These are phyloP conservation scores for Allygus modestus DNA, from an alignment of 2,888 invertebrate genomes.

Conservation along the genomic window DNA sequence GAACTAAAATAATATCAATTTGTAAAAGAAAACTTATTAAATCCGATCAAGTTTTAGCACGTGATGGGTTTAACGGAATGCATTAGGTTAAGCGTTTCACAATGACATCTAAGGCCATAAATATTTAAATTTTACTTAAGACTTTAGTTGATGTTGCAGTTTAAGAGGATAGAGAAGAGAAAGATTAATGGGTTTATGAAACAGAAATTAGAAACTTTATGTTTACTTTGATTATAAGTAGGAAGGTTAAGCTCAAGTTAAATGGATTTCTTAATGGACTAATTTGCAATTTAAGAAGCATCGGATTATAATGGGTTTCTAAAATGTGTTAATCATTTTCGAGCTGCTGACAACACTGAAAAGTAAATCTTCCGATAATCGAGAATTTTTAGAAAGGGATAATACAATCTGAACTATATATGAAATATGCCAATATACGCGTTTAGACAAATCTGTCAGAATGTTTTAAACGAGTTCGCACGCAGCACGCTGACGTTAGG, in stretches of 20 bases:
- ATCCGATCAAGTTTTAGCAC: too few relatives aligned
- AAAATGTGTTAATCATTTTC: neutral
- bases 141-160: neutral
- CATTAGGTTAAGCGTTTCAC: too few relatives aligned
- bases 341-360: neutral
- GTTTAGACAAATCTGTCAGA: too few relatives aligned
- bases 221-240: slow-evolving; percentile 15
- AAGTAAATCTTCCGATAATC: neutral
- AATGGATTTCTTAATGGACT: neutral
- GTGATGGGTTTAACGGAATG: too few relatives aligned
- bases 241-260: slow-evolving; percentile 29
- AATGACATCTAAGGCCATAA: neutral
- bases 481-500: too few relatives aligned
- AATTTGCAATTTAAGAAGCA: slow-evolving; percentile 42
- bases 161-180: neutral
- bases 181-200: slow-evolving; percentile 19
- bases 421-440: too few relatives aligned
- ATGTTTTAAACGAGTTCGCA: too few relatives aligned
- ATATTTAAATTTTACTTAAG: neutral
- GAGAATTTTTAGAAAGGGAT: too few relatives aligned
- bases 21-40: too few relatives aligned
- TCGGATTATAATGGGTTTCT: slow-evolving; percentile 16
- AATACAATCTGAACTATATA: too few relatives aligned
- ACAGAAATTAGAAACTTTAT: slow-evolving; percentile 21
- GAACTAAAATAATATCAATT: too few relatives aligned